A percentile compares a stretch with the other conserved stretches of the same genome.
Conservation (phyloP, 1,140 invertebrate genomes). For the Neotoxoptera formosana region DNA sequence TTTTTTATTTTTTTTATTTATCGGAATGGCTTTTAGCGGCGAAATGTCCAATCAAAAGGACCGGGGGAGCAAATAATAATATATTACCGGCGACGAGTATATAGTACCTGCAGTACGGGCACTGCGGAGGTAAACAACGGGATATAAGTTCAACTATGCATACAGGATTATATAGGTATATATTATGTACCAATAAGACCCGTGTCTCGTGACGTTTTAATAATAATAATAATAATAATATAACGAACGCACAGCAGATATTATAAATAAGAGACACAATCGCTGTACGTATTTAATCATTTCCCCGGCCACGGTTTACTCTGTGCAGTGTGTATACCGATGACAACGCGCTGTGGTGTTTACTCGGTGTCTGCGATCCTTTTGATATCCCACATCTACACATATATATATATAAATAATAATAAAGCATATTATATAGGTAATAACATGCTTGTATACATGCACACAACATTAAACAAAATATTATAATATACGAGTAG, state of each 20-base stretch:
- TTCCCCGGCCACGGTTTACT: background rate
- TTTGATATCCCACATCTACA: background rate
- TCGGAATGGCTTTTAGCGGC: slow-evolving; percentile 55
- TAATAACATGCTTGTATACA: background rate
- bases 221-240: background rate
- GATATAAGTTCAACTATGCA: background rate
- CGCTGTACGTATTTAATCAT: background rate
- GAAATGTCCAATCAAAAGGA: slow-evolving; percentile 55
- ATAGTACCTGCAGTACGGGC: background rate
- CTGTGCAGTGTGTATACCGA: background rate
- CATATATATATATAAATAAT: background rate
- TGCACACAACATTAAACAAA: background rate
- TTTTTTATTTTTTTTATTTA: slow-evolving; percentile 30
- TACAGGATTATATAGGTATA: background rate
- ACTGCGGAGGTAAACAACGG: background rate
- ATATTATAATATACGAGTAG: background rate
- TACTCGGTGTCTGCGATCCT: slow-evolving; percentile 20
- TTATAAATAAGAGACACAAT: background rate
- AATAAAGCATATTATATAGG: background rate
- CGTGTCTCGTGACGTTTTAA: background rate
- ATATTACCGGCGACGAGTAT: background rate
- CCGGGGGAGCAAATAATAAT: slow-evolving; percentile 3
- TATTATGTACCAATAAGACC: background rate
- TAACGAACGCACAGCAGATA: background rate
- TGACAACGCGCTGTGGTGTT: background rate